Base-by-base conservation (phyloP, 1,140 invertebrate species). In the Pomphorhynchus laevis region DNA sequence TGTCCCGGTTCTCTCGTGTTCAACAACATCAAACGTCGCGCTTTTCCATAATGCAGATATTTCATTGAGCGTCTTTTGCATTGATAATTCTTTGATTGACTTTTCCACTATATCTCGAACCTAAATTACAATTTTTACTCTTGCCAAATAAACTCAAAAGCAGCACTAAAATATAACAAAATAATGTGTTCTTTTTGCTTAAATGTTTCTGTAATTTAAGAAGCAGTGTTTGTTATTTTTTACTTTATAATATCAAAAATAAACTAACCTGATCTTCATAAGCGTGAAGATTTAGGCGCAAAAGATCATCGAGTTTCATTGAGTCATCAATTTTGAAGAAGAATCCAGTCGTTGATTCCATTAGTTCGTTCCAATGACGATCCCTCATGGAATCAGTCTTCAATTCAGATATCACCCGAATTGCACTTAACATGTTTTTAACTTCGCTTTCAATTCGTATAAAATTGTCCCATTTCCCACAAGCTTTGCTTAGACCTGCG, bases 11-110 rank as follows among this genome's bases (percentile, higher is more conserved):
- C 79, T 62, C 9, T 66, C 51, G 58, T 91, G 80, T 25, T 66
- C 57, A 54, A 86, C 76, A 54, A 74, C 69, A 44, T 82, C 73
- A 53, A 86, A 84, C 53, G 77, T 73, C 72, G 84, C 75, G 12
- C 64, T 62, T 12, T 72, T 69, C 80, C 80, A 89, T 0, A 74
- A 86, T 3, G 65, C 62, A 47, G 86, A 69, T 29, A 91, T 57
- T 50, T 89, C 79, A 45, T 72, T 64, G 16, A 91, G 61, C 31
- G 73, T 71, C 53, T 82, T 84, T 53, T 91, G 79, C 75, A 86
- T 91, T 4, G 72, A 75, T 72, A 79, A 79, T 62, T 91, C 80
- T 55, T 89, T 86, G 1, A 82, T 75, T 0, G 80, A 76, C 60
- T 84, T 84, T 53, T 89, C 79, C 1, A 89, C 79, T 50, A 89